These are phyloP conservation scores for Apus apus DNA, from an alignment of 2,113 vertebrate species.

Conservation along the genomic window DNA sequence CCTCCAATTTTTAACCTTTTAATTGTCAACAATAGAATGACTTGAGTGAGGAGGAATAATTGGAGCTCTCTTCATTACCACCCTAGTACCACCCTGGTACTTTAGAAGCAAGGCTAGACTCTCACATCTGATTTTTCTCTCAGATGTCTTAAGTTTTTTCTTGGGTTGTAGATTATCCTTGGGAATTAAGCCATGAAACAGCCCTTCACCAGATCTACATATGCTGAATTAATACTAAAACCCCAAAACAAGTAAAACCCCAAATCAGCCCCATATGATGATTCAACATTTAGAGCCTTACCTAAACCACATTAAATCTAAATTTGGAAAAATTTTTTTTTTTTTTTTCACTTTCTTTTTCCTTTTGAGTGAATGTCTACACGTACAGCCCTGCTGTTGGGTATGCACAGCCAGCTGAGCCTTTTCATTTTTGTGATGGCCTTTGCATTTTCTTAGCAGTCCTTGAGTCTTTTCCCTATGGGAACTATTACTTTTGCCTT, in stretches of 20 bases:
- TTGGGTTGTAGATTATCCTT: neutral
- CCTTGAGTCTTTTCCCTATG: neutral
- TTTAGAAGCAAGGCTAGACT: neutral
- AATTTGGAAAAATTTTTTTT: neutral
- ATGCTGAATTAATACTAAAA: neutral
- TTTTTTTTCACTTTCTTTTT: too few species aligned
- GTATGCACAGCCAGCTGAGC: slow-evolving; percentile 15
- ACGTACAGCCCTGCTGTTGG: neutral
- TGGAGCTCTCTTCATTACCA: neutral
- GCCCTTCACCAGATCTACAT: neutral
- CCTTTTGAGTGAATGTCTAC: neutral
- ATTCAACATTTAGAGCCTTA: neutral
- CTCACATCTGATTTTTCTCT: neutral
- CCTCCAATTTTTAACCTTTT: neutral
- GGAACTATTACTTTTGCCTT: slow-evolving; percentile 19
- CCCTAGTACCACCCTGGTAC: neutral
- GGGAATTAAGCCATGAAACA: neutral
- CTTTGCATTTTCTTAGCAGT: slow-evolving; percentile 12
- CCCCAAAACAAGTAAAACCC: neutral
- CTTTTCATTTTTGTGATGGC: neutral
- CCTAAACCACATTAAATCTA: neutral
- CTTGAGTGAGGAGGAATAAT: neutral
- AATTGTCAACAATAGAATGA: neutral
- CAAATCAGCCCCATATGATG: neutral
- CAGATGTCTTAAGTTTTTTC: neutral